phyloP scores from a whole-genome alignment of 2,888 invertebrate genomes.

The Spodoptera littoralis region DNA sequence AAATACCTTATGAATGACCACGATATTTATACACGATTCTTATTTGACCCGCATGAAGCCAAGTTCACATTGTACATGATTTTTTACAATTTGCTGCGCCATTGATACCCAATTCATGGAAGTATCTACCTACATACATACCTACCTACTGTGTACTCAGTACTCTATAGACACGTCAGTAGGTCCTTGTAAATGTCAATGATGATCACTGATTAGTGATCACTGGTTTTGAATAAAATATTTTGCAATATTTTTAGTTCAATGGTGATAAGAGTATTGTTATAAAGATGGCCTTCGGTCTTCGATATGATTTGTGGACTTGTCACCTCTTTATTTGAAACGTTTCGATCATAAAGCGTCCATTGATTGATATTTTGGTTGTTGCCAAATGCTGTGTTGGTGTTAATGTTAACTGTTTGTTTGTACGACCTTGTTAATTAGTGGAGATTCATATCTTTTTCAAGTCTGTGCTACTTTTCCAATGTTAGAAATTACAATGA shows the following conservation, averaged over 20 bases:
- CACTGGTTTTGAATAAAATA: conserved; percentile 43
- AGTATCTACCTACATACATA: background rate
- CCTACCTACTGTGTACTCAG: conserved; percentile 20
- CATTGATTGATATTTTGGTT: conserved; percentile 17
- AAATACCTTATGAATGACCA: conserved; percentile 21
- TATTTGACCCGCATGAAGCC: conserved; percentile 39
- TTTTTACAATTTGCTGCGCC: conserved; percentile 38
- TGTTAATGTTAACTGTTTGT: conserved; percentile 4
- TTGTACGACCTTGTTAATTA: conserved; percentile 9
- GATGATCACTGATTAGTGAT: conserved; percentile 29
- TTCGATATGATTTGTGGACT: conserved; percentile 15
- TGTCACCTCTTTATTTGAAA: conserved; percentile 29
- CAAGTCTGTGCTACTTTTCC: background rate
- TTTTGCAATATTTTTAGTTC: conserved; percentile 60
- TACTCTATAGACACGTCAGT: conserved; percentile 35
- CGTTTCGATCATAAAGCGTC: conserved; percentile 3
- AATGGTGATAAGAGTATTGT: conserved; percentile 58
- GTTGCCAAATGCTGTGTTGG: conserved; percentile 18
- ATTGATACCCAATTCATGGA: conserved; percentile 25
- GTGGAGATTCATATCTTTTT: background rate
- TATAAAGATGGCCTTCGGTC: conserved; percentile 30
- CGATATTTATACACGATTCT: conserved; percentile 38
- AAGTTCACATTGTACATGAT: conserved; percentile 44
- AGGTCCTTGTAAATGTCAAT: conserved; percentile 51
- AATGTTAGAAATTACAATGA: background rate